phyloP scores from a whole-genome alignment of 2,888 invertebrate species.

The Dendrolimus pini region DNA sequence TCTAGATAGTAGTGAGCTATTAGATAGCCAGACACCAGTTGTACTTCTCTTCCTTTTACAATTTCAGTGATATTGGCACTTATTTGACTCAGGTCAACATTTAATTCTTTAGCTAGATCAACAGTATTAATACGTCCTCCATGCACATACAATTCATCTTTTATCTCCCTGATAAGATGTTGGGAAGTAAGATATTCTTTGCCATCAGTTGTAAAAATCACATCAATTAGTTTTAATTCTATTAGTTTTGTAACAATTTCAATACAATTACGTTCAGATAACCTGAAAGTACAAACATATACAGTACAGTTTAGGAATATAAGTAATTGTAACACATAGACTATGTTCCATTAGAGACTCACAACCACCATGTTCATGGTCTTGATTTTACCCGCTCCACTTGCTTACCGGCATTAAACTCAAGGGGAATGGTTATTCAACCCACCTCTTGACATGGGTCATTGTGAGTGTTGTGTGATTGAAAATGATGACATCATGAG shows the following conservation, averaged over 20 bases:
- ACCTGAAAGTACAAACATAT: slow-evolving; percentile 68
- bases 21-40: slow-evolving; percentile 92
- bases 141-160: slow-evolving; percentile 91
- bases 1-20: slow-evolving; percentile 90
- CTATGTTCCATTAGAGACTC: too few relatives aligned
- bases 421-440: too few relatives aligned
- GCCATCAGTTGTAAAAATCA: slow-evolving; percentile 96
- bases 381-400: too few relatives aligned
- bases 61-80: slow-evolving; percentile 81
- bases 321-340: too few relatives aligned
- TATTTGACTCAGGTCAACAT: slow-evolving; percentile 91
- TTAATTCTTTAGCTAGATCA: slow-evolving; percentile 90
- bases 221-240: slow-evolving; percentile 89
- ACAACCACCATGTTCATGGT: too few relatives aligned
- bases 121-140: slow-evolving; percentile 94
- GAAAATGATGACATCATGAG: too few relatives aligned
- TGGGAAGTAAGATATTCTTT: slow-evolving; percentile 97
- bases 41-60: slow-evolving; percentile 82
- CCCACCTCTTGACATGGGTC: too few relatives aligned
- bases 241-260: slow-evolving; percentile 95
- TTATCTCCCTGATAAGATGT: slow-evolving; percentile 92
- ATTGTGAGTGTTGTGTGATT: too few relatives aligned
- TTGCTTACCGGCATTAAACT: too few relatives aligned
- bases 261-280: slow-evolving; percentile 97
- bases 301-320: too few relatives aligned